Evolutionary conservation across 2,113 vertebrate species (phyloP), one percentile per base, ranked within the genome.

Genomic region (Phrynosoma platyrhinos): DNA sequence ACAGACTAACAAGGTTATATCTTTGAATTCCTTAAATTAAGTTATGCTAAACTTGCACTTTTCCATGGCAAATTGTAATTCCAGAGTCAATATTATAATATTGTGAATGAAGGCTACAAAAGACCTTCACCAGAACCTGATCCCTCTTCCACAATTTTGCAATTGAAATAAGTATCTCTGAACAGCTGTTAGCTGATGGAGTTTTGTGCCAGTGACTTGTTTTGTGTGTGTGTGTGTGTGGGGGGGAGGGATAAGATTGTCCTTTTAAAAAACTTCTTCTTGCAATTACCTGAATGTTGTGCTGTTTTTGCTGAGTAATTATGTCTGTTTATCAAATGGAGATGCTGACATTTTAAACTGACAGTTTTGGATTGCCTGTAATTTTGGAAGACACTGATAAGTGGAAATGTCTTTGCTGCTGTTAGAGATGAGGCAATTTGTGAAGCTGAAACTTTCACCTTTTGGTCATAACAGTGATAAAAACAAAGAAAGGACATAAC

Each of bases 391-490:
- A 92, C 91, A 82, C 32, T 0, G 30, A 32, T 58, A 40, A 18
- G 14, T n/a, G 88, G 87, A 81, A 80, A 84, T 82, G 25, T 85
- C n/a, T 30, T 58, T 92, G 93, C 72, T 90, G 69, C 62, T 64
- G 87, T 68, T 76, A 92, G 32, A 0, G 2, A 90, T 84, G 78
- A 91, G 87, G 25, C 91, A 52, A 92, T 94, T 94, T 93, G 87
- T 64, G 79, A 47, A 87, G 93, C 89, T 88, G 86, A 93, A 93
- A 79, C 66, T 91, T 80, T 72, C 83, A 7, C 86, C 89, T 87
- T 86, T 16, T 85, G 91, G 84, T 93, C 94, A 85, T 93, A 94
- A 52, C 87, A 91, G 69, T 92, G 94, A 93, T 69, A 76, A 83
- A 16, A 87, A 62, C 5, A 79, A 74, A 12, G 85, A 72, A 16